These are phyloP conservation scores for Hyalella azteca DNA, from an alignment of 2,888 invertebrate genomes.

Conservation along the genomic window DNA sequence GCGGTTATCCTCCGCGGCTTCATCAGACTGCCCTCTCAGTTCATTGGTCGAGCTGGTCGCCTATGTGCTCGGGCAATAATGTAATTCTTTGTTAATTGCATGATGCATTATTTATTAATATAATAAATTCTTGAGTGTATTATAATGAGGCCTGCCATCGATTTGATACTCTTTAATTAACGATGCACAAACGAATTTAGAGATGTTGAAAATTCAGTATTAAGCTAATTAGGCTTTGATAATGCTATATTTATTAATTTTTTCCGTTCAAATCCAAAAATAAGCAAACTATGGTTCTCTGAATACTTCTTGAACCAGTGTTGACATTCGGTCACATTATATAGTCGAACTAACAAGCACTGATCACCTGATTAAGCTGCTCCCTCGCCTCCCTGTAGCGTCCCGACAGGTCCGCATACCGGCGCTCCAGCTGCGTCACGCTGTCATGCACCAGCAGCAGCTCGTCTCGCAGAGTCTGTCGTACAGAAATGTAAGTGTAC, in stretches of 20 bases:
- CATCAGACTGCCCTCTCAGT: constrained; percentile 53
- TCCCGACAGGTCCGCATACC: constrained; percentile 53
- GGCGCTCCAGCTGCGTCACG: constrained; percentile 49
- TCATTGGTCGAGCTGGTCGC: constrained; percentile 45
- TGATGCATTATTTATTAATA: no score
- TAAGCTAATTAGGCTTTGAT: no score
- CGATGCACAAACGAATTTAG: no score
- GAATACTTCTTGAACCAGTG: no score
- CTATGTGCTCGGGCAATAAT: neutral
- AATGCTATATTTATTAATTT: no score
- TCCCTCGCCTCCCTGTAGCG: constrained; percentile 46
- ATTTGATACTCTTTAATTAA: no score
- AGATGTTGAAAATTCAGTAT: no score
- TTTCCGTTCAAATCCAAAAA: no score
- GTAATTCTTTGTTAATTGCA: neutral
- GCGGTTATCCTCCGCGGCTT: constrained; percentile 49
- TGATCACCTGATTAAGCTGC: constrained; percentile 48
- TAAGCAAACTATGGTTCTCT: neutral
- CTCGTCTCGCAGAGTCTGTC: constrained; percentile 53
- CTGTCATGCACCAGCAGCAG: constrained; percentile 48
- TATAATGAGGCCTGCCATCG: no score
- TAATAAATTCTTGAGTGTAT: no score
- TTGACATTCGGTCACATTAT: no score
- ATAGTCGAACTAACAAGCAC: neutral
- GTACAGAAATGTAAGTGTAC: no score